Evolutionary conservation across 2,113 vertebrate genomes (phyloP).

Genomic region (Scalopus aquaticus): DNA sequence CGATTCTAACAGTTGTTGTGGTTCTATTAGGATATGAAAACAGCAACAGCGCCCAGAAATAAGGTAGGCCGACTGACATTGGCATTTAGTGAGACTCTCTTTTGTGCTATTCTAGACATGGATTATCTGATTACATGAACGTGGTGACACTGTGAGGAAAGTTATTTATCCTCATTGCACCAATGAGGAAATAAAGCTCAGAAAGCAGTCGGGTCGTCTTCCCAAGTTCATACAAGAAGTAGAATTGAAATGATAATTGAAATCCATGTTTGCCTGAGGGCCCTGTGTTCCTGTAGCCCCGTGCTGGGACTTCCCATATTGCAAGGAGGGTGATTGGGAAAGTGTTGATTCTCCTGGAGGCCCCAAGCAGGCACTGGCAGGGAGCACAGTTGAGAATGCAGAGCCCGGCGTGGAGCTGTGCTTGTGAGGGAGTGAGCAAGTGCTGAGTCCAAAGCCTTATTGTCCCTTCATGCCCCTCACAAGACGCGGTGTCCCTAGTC

Average conservation of each 20-base stretch:
- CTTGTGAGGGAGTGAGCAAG: not conserved
- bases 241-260: not conserved
- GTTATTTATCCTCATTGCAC: not conserved
- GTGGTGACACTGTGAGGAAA: not conserved
- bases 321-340: not conserved
- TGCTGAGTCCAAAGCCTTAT: not conserved
- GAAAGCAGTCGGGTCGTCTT: not conserved
- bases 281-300: not conserved
- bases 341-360: not conserved
- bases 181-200: not conserved
- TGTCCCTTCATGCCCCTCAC: not conserved
- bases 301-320: not conserved
- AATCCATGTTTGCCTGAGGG: not conserved
- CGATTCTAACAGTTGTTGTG: not conserved
- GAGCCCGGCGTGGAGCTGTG: not conserved
- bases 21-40: not conserved
- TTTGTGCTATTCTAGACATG: not conserved
- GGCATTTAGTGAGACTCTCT: too few species aligned
- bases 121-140: not conserved
- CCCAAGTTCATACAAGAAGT: not conserved
- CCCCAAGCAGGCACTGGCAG: rapidly evolving
- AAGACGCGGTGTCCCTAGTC: not conserved
- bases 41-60: not conserved
- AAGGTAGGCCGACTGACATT: not conserved
- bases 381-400: not conserved